These are phyloP conservation scores for Anguilla rostrata DNA, from an alignment of 2,113 vertebrate genomes.

Conservation along the genomic window DNA sequence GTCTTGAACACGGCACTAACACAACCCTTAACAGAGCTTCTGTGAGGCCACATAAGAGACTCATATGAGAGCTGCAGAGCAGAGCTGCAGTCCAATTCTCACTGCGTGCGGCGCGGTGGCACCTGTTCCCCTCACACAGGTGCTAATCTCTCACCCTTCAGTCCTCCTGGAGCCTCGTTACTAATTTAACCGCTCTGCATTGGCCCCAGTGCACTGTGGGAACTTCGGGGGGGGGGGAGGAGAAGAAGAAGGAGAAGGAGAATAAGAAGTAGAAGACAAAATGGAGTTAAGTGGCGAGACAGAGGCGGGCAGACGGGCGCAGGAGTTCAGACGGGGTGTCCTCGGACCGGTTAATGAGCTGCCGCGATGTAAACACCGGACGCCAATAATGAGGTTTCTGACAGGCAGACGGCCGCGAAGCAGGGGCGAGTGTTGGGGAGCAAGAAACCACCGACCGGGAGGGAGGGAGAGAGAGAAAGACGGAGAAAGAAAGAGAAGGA, in stretches of 20 bases:
- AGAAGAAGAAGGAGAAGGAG: slow-evolving; percentile 15
- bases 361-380: slow-evolving; percentile 72
- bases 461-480: not conserved
- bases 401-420: slow-evolving; percentile 56
- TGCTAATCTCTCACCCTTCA: slow-evolving; percentile 30
- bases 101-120: not conserved
- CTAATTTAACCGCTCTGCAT: slow-evolving; percentile 35
- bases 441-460: slow-evolving; percentile 17
- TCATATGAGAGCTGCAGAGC: no score
- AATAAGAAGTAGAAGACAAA: slow-evolving; percentile 16
- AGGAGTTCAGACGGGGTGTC: slow-evolving; percentile 68
- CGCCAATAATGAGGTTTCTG: slow-evolving; percentile 73
- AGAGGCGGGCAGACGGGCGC: slow-evolving; percentile 61
- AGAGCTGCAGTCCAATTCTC: not conserved
- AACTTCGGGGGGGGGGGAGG: not conserved
- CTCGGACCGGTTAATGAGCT: slow-evolving; percentile 72
- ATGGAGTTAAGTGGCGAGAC: slow-evolving; percentile 38
- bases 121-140: not conserved
- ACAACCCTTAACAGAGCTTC: no score
- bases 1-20: no score
- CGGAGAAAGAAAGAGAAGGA: slow-evolving; percentile 23
- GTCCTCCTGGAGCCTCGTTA: slow-evolving; percentile 30
- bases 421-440: slow-evolving; percentile 21
- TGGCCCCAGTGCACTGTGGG: slow-evolving; percentile 35
- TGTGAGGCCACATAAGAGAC: no score